Percentiles rank a stretch among this genome's conserved stretches.
Conservation (phyloP, 1,140 invertebrate genomes). For the Bombus pascuorum region DNA sequence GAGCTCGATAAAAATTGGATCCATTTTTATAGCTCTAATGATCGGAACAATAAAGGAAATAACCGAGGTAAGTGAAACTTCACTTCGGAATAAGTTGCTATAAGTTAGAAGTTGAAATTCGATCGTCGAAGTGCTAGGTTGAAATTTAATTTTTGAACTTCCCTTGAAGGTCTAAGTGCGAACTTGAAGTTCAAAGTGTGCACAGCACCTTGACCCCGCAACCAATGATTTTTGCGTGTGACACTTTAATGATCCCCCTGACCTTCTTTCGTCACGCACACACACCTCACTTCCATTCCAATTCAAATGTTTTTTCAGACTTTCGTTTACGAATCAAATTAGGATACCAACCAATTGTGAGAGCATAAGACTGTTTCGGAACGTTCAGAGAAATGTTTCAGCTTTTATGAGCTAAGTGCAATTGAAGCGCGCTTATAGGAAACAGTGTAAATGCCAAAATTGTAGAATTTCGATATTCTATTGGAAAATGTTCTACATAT, state of each 20-base stretch:
- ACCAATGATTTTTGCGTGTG: not conserved
- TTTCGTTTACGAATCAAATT: constrained; percentile 7
- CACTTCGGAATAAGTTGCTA: too few species aligned
- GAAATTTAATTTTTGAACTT: not conserved
- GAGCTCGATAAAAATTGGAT: not conserved
- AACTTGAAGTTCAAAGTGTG: too few species aligned
- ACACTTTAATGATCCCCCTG: constrained; percentile 9
- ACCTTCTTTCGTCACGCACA: not conserved
- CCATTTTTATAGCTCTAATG: not conserved
- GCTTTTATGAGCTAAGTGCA: too few species aligned
- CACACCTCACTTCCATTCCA: too few species aligned
- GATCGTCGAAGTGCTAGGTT: not conserved
- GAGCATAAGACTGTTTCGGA: not conserved
- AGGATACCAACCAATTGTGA: not conserved
- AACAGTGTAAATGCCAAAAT: too few species aligned
- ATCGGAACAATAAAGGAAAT: not conserved
- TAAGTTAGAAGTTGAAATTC: not conserved
- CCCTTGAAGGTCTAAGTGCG: too few species aligned
- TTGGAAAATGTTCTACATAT: too few species aligned
- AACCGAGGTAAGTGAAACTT: not conserved
- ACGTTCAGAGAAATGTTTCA: too few species aligned
- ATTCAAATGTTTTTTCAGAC: not conserved
- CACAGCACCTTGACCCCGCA: not conserved
- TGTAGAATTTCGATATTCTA: too few species aligned
- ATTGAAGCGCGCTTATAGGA: too few species aligned